Base-by-base conservation (phyloP, 1,140 invertebrate species). In the Branchinecta lynchi region DNA sequence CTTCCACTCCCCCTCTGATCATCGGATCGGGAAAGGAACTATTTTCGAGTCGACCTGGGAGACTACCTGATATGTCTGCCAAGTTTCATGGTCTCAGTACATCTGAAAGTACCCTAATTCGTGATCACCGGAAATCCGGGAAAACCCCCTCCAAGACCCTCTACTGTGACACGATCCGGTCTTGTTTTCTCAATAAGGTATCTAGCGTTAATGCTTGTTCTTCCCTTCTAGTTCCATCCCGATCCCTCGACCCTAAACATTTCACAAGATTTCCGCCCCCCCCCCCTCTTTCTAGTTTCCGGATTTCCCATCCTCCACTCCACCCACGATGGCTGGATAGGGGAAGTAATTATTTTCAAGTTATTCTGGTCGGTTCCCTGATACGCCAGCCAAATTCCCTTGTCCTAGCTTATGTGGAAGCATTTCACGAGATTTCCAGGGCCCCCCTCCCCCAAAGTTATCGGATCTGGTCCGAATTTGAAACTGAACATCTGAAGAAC, bases 401-500 rank as follows among this genome's bases (percentile, higher is more conserved):
- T n/a, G 46, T 51, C 46, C 46, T 51, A 51, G 46, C 46, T 51
- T n/a, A 51, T n/a, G 9, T 51, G 46, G 46, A 51, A 51, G 46
- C n/a, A n/a, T n/a, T n/a, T n/a, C n/a, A n/a, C n/a, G n/a, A n/a
- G n/a, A n/a, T n/a, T n/a, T n/a, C n/a, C n/a, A n/a, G n/a, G n/a
- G n/a, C n/a, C n/a, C n/a, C n/a, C n/a, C n/a, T n/a, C n/a, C n/a
- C n/a, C n/a, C n/a, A n/a, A n/a, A n/a, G n/a, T n/a, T n/a, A n/a
- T n/a, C n/a, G n/a, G n/a, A n/a, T n/a, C n/a, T n/a, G n/a, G n/a
- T n/a, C n/a, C n/a, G n/a, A n/a, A n/a, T n/a, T n/a, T n/a, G n/a
- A n/a, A n/a, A n/a, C n/a, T n/a, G n/a, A n/a, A n/a, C n/a, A n/a
- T n/a, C n/a, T n/a, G n/a, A n/a, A n/a, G n/a, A n/a, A n/a, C n/a